Percentiles rank a stretch among this genome's conserved stretches.
phyloP scores from a whole-genome alignment of 1,140 invertebrate genomes.

The Ganaspis sp. region DNA sequence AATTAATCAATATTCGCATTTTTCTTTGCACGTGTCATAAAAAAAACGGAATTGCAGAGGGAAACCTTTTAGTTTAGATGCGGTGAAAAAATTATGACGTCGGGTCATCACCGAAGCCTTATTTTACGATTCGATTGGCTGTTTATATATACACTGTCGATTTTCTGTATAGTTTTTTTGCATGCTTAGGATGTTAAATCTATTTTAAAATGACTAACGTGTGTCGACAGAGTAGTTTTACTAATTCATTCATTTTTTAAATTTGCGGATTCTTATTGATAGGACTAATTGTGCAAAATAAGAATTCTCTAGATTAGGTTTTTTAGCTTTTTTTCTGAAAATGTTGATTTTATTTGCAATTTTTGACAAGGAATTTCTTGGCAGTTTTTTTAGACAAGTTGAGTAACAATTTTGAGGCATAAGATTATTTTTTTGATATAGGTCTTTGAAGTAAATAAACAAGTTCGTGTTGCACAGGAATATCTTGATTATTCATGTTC shows the following conservation, averaged over 20 bases:
- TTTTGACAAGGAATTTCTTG: too few relatives aligned
- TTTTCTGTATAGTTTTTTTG: slow-evolving; percentile 11
- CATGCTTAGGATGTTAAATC: background rate
- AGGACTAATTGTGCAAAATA: too few relatives aligned
- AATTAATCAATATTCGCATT: background rate
- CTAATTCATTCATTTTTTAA: too few relatives aligned
- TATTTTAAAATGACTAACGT: slow-evolving; percentile 17
- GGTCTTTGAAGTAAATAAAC: background rate
- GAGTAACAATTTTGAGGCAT: too few relatives aligned
- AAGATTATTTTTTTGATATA: background rate
- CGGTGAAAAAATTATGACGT: slow-evolving; percentile 16
- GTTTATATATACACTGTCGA: slow-evolving; percentile 20
- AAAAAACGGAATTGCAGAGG: slow-evolving; percentile 6
- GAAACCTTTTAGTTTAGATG: slow-evolving; percentile 21
- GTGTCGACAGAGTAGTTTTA: too few relatives aligned
- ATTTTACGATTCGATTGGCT: slow-evolving; percentile 25
- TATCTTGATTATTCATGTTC: background rate
- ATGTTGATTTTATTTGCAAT: too few relatives aligned
- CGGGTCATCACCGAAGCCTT: slow-evolving; percentile 1
- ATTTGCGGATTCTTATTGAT: too few relatives aligned
- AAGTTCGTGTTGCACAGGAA: background rate
- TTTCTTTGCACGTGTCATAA: slow-evolving; percentile 8
- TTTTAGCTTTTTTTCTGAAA: too few relatives aligned
- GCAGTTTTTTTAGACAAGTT: too few relatives aligned
- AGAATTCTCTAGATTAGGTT: too few relatives aligned